Base-by-base conservation (phyloP, 2,797 vertebrate species). In the Champsocephalus gunnari region DNA sequence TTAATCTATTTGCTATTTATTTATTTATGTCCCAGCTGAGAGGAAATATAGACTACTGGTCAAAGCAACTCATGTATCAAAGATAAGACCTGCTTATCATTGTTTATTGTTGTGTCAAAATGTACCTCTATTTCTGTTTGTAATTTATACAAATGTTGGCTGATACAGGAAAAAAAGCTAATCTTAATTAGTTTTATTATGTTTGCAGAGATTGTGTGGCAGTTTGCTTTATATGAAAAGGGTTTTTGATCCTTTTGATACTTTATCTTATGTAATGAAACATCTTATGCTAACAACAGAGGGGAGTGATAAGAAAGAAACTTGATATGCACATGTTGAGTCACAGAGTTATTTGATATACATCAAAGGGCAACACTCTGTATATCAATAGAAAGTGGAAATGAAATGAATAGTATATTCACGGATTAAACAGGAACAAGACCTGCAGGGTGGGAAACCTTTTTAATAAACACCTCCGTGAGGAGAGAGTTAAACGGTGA, bases 1-100 rank as follows among this genome's bases (percentile, higher is more conserved):
- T 89, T 91, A 78, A 92, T 94, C 70, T 74, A 70, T 80, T 68
- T 70, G 50, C 24, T 47, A 53, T 74, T 86, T 87, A 60, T 89
- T 84, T 79, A 44, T 88, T 91, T 14, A 80, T 88, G 87, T 91
- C 73, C 75, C 78, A 12, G 21, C 48, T 72, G 77, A 74, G 64
- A 71, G 48, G 47, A 85, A 75, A 68, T 73, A 80, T 81, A 57
- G 76, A 83, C 76, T 65, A 49, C 28, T 66, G 50, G 65, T 83
- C 66, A 80, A 71, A 68, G 54, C 66, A 69, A 77, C 51, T 10
- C 28, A 67, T 56, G 64, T 62, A 62, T 51, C 34, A 38, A 72
- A 80, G 55, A 84, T 76, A n/a, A 73, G 68, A 61, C 41, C 63
- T 56, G 49, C 47, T 65, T 56, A 73, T 17, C 51, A 81, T 57